Conservation (phyloP, 2,797 vertebrate genomes). For the Apodemus agrarius region DNA sequence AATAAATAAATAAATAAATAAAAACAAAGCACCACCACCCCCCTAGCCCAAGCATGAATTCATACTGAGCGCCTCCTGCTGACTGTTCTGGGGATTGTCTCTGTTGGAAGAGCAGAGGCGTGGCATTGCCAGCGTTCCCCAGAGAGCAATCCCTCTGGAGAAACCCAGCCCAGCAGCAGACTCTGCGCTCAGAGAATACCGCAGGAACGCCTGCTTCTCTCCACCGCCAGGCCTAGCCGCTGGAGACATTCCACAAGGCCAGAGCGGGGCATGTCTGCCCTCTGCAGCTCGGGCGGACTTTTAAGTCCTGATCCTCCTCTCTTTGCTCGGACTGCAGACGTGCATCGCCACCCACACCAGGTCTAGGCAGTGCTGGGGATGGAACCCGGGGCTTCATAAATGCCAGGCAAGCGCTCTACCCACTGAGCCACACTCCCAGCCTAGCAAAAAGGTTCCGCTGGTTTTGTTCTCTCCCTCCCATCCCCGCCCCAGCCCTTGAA, state of each 20-base stretch:
- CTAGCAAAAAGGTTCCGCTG: no score
- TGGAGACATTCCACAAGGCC: no score
- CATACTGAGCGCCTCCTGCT: background rate
- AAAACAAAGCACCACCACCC: background rate
- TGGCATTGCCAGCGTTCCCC: background rate
- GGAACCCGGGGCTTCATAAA: background rate
- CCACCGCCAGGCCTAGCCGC: background rate
- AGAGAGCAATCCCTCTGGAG: background rate
- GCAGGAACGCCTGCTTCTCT: background rate
- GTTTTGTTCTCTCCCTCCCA: background rate
- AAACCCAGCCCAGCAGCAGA: background rate
- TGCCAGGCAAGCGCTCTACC: background rate
- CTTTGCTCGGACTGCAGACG: background rate
- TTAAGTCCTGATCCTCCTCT: background rate
- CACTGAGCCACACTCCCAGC: background rate
- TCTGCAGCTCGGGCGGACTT: background rate
- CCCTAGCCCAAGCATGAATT: background rate
- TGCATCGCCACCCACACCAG: background rate
- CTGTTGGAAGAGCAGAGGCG: background rate
- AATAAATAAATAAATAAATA: background rate
- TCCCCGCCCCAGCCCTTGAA: background rate
- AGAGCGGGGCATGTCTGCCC: background rate
- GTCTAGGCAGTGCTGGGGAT: background rate
- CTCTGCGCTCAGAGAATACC: accelerated
- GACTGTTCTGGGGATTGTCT: background rate